Conservation (phyloP, 2,113 vertebrate genomes). For the Channa maculata region DNA sequence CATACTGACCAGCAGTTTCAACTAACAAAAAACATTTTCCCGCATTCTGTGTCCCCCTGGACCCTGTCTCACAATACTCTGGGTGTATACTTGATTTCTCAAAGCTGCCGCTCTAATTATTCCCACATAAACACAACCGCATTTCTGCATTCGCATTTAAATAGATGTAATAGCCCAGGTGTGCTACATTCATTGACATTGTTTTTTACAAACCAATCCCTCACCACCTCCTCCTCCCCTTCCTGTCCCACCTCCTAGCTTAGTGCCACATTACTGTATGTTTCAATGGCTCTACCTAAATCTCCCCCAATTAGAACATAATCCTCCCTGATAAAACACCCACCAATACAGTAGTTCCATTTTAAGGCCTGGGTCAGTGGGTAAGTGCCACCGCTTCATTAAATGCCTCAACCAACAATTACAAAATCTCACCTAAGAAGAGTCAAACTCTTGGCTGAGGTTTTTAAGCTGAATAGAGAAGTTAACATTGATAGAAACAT, state of each 20-base stretch:
- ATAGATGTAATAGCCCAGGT: slow-evolving; percentile 70
- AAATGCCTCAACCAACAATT: background rate
- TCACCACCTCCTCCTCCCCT: background rate
- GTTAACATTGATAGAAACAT: background rate
- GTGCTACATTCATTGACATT: slow-evolving; percentile 49
- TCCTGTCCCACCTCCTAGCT: slow-evolving; percentile 26
- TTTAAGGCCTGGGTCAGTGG: too few relatives aligned
- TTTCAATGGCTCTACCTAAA: background rate
- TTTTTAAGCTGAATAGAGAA: background rate
- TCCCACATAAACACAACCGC: slow-evolving; percentile 49
- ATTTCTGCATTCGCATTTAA: slow-evolving; percentile 65
- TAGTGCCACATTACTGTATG: slow-evolving; percentile 3
- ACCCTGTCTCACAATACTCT: slow-evolving; percentile 48
- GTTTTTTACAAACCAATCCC: slow-evolving; percentile 31
- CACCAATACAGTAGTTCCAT: too few relatives aligned
- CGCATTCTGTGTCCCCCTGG: background rate
- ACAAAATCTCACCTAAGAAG: background rate
- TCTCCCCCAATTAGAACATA: slow-evolving; percentile 6
- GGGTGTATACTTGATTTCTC: slow-evolving; percentile 66
- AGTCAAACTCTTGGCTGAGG: background rate
- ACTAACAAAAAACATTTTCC: slow-evolving; percentile 12
- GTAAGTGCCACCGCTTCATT: too few relatives aligned
- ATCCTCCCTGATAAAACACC: background rate
- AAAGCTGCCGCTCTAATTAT: slow-evolving; percentile 68
- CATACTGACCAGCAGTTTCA: background rate